Evolutionary conservation across 2,797 vertebrate genomes (phyloP).

Genomic region (Thaleichthys pacificus): DNA sequence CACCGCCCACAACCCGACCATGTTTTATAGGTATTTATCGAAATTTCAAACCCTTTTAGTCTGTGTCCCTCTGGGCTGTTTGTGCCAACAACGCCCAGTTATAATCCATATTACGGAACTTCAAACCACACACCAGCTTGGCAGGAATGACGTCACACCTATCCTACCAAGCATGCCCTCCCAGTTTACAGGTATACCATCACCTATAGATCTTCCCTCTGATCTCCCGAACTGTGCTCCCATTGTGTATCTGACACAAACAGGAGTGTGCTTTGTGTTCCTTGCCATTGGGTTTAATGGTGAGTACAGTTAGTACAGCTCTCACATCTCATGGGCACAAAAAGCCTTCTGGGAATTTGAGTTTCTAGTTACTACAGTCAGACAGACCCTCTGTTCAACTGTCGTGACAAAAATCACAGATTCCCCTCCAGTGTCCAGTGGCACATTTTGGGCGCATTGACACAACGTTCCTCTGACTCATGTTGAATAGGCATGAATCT

Average conservation of each 20-base stretch:
- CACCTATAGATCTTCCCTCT: background rate
- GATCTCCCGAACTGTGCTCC: background rate
- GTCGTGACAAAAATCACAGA: background rate
- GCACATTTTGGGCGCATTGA: background rate
- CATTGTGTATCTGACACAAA: background rate
- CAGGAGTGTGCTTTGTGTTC: background rate
- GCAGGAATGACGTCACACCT: background rate
- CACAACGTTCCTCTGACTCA: background rate
- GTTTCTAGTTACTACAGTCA: background rate
- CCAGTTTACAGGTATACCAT: background rate
- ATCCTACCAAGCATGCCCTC: background rate
- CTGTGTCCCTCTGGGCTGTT: background rate
- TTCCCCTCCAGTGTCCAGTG: background rate
- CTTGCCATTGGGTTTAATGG: background rate
- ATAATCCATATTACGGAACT: background rate
- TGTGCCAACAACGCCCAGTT: background rate
- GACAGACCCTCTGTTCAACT: background rate
- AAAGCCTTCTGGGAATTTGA: background rate
- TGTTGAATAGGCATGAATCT: background rate
- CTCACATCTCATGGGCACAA: background rate
- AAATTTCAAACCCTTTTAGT: background rate
- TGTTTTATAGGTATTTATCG: background rate
- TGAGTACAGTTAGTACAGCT: background rate
- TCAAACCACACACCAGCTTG: background rate
- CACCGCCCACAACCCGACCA: too few species aligned